Evolutionary conservation across 2,113 vertebrate genomes (phyloP).

Genomic region (Micronycteris hirsuta): DNA sequence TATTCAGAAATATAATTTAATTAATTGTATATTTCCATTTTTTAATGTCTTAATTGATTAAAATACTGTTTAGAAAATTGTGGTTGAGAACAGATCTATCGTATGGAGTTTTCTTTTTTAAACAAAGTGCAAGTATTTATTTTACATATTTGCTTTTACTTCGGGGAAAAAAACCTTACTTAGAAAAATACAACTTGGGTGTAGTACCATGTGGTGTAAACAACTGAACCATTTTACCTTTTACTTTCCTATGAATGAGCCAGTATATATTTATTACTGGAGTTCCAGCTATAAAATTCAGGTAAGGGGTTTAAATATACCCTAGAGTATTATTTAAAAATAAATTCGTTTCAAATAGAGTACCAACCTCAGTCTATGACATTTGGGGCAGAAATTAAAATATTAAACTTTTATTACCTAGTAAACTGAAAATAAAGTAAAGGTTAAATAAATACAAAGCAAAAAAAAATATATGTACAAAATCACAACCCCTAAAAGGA

Average conservation of each 20-base stretch:
- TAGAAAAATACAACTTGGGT: constrained; percentile 71
- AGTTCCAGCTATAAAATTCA: constrained; percentile 78
- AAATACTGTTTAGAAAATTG: constrained; percentile 42
- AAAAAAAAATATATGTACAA: constrained; percentile 62
- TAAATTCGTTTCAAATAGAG: constrained; percentile 77
- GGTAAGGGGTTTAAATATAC: constrained; percentile 78
- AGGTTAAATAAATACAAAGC: constrained; percentile 81
- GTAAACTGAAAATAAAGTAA: constrained; percentile 80
- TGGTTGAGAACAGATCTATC: constrained; percentile 51
- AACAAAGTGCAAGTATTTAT: constrained; percentile 58
- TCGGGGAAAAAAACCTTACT: constrained; percentile 54
- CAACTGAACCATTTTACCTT: constrained; percentile 76
- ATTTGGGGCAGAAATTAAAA: constrained; percentile 76
- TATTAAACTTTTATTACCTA: constrained; percentile 78
- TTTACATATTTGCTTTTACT: constrained; percentile 69
- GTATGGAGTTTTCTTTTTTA: constrained; percentile 53
- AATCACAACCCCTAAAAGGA: constrained; percentile 74
- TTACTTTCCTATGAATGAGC: constrained; percentile 81
- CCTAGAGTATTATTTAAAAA: constrained; percentile 79
- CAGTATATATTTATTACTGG: constrained; percentile 80
- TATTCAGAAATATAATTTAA: constrained; percentile 8
- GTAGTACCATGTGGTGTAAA: constrained; percentile 74
- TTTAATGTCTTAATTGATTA: constrained; percentile 30
- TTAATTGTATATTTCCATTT: constrained; percentile 29
- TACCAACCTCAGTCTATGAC: constrained; percentile 68